Percentiles rank a stretch among this genome's conserved stretches.
Evolutionary conservation across 2,113 vertebrate species (phyloP).

Genomic region (Haliaeetus leucogaster): DNA sequence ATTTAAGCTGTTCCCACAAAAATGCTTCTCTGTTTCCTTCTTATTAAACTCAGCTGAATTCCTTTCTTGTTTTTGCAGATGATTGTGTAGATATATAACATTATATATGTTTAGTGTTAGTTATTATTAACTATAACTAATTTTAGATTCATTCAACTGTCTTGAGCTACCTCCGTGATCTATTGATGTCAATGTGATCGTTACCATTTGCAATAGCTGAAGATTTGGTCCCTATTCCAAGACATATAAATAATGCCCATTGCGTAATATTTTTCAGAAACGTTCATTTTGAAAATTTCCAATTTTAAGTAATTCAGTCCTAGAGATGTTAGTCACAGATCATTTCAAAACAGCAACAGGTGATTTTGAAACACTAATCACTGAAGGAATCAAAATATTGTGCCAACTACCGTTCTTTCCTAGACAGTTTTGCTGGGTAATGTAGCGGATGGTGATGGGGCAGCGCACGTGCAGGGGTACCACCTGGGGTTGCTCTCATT

Average conservation of each 20-base stretch:
- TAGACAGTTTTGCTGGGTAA: not conserved
- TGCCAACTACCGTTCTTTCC: not conserved
- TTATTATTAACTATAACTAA: not conserved
- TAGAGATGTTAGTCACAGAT: not conserved
- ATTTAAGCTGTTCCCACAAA: not conserved
- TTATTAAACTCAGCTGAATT: accelerated
- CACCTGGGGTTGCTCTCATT: not conserved
- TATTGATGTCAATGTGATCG: accelerated
- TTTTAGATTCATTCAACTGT: not conserved
- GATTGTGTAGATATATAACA: accelerated
- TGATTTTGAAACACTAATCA: too few species aligned
- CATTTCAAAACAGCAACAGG: not conserved
- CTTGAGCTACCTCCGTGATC: not conserved
- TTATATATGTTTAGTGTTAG: accelerated
- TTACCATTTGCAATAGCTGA: not conserved
- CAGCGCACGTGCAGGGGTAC: not conserved
- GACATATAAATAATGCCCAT: accelerated
- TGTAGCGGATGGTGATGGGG: not conserved
- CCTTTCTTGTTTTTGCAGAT: not conserved
- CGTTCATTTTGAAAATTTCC: accelerated
- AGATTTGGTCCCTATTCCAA: not conserved
- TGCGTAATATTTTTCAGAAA: accelerated
- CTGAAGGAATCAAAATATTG: not conserved
- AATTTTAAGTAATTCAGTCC: not conserved
- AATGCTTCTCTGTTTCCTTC: accelerated